Base-by-base conservation (phyloP, 2,888 invertebrate species). In the Rotaria socialis region DNA sequence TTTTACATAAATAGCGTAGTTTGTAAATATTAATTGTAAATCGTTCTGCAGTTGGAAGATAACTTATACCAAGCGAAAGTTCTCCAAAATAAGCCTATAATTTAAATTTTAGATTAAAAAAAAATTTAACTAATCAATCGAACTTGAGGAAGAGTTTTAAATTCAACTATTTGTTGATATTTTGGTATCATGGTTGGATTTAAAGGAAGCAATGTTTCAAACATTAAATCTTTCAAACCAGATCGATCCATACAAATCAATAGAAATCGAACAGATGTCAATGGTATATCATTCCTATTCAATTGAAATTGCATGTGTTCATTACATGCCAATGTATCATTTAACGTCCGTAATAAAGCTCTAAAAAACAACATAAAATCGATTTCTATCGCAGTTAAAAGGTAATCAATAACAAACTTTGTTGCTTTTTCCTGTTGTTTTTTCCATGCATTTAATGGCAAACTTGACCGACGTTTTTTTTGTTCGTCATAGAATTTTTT, bases 151-250 rank as follows among this genome's bases (percentile, higher is more conserved):
- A 22, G 8, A 19, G 41, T 6, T 74, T 74, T n/a, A 24, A 74
- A 74, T 74, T 74, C 74, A 41, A 74, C 41, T 43, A 41, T 35
- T 74, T 74, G 41, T 74, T 60, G n/a, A 60, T 60, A 14, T n/a
- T 60, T n/a, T 2, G 58, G 58, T 60, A 41, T 41, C 74, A 74
- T 41, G 19, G 74, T 41, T 60, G 58, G 74, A 74, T 74, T 74
- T 41, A 74, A 22, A 41, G 5, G 74, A 43, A 74, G 41, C 1
- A 19, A 41, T 41, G 19, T 6, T 74, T 74, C 74, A 11, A 74
- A 74, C 74, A 74, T 74, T 41, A 74, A 22, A 74, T 74, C 74
- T 74, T 74, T 41, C 41, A 74, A 10, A 41, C 74, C 74, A 74
- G 35, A 41, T 74, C 74, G 41, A 74, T 74, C 74, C 3, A 3